Conservation (phyloP, 2,797 vertebrate genomes). For the Muscicapa comitata region DNA sequence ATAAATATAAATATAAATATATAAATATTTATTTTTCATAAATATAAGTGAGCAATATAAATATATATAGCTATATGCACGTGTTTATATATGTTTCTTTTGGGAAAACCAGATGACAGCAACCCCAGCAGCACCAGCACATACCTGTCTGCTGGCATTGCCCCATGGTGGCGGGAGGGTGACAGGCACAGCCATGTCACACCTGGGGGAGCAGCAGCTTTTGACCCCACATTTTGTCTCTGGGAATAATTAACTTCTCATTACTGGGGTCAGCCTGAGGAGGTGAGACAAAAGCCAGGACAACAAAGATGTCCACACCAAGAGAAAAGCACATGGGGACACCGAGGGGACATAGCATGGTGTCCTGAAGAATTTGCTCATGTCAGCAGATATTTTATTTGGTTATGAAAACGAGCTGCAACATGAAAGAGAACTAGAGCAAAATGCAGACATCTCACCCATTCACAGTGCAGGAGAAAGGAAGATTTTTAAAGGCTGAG, state of each 20-base stretch:
- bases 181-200: accelerated
- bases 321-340: background rate
- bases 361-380: background rate
- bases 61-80: too few species aligned
- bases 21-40: too few species aligned
- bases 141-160: background rate
- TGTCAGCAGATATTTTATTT: background rate
- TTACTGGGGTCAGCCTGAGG: background rate
- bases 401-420: background rate
- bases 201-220: background rate
- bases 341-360: accelerated
- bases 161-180: accelerated
- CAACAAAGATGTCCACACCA: background rate
- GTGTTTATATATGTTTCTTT: background rate
- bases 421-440: background rate
- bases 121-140: background rate
- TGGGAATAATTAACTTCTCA: conserved; percentile 30
- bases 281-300: background rate
- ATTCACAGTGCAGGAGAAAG: background rate
- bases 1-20: too few species aligned
- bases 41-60: too few species aligned
- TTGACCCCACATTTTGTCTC: background rate
- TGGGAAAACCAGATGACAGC: background rate
- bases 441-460: background rate
- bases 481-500: background rate